Base-by-base conservation (phyloP, 2,113 vertebrate genomes). In the Collichthys lucidus region DNA sequence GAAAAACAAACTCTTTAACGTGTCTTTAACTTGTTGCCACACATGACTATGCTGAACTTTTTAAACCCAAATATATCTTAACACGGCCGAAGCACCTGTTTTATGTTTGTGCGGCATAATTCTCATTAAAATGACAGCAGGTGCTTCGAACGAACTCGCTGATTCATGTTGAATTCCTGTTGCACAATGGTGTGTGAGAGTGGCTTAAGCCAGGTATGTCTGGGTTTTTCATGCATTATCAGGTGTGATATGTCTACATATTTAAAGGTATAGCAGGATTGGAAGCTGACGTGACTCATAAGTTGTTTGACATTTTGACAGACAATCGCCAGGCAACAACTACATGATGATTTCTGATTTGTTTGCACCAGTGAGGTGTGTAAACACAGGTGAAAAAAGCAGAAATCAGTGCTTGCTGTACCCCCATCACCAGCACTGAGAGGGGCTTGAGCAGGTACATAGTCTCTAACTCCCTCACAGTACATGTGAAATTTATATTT, bases 191-290 rank as follows among this genome's bases (percentile, higher is more conserved):
- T 69, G 46, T 69, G 11, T 31, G 35, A 17, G 68, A 44, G 31
- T 2, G 11, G 76, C 59, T 86, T 83, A 62, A 19, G 42, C 89
- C 83, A 90, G 86, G 88, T 74, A 88, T 91, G 87, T 91, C 89
- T 92, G 83, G 79, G 86, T 89, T 81, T 66, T 70, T 56, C 20
- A 80, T 73, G 70, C 17, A 10, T 22, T 42, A 55, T 67, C 11
- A 62, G 17, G n/a, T 22, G 24, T 71, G 22, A 52, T 3, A 47
- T 1, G 12, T 47, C 53, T 65, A 40, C 50, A 12, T 16, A 44
- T 75, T 70, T 65, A 77, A 64, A 67, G 64, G 55, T 35, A 4
- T 49, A 74, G 20, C 10, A 22, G 74, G 14, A 20, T 5, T 59
- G 29, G 31, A 52, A 17, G 44, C 16, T 24, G 12, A 29, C 11